These are phyloP conservation scores for Micropoecilia bifurca DNA, from an alignment of 2,797 vertebrate genomes.

Conservation along the genomic window DNA sequence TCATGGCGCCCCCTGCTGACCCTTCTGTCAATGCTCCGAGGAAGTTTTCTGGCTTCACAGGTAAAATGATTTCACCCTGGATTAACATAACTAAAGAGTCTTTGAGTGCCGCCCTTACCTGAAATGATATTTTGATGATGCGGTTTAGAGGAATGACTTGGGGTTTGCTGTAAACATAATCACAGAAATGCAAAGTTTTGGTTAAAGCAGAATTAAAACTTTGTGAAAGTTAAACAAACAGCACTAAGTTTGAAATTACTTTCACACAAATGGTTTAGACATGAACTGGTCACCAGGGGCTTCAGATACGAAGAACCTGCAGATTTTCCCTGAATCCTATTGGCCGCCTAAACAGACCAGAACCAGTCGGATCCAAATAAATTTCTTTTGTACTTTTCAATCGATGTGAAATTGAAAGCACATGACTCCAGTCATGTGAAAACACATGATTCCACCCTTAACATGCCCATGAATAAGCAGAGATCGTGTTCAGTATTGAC, in stretches of 20 bases:
- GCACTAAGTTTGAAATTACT: neutral
- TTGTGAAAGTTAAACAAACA: neutral
- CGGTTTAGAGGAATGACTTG: neutral
- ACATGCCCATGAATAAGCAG: too few species aligned
- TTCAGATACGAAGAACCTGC: neutral
- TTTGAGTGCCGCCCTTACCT: neutral
- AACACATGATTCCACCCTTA: too few species aligned
- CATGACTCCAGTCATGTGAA: too few species aligned
- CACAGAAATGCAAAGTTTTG: neutral
- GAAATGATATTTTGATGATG: neutral
- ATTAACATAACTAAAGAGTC: neutral
- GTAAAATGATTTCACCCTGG: conserved; percentile 66
- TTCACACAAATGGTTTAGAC: neutral
- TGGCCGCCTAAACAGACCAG: neutral
- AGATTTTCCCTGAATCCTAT: neutral
- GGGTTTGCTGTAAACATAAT: neutral
- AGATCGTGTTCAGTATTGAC: too few species aligned
- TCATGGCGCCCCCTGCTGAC: conserved; percentile 78
- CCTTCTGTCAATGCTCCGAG: conserved; percentile 85
- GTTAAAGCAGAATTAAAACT: neutral
- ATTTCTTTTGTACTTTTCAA: too few species aligned
- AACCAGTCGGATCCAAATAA: neutral
- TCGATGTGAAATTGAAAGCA: too few species aligned
- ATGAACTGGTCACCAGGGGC: neutral
- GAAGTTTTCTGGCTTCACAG: conserved; percentile 97